Evolutionary conservation across 2,888 invertebrate genomes (phyloP).

Genomic region (Athalia circularis): DNA sequence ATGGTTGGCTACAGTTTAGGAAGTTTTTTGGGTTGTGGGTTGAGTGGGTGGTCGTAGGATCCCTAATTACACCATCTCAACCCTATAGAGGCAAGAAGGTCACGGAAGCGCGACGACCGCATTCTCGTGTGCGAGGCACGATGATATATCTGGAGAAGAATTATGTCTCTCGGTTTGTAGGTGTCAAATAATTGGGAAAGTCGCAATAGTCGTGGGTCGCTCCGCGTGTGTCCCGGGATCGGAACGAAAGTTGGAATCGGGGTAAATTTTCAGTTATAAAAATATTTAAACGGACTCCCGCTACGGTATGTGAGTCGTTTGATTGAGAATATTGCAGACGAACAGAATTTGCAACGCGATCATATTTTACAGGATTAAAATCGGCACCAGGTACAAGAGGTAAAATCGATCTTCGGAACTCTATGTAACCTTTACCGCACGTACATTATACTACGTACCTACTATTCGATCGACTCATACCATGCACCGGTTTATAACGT

Average conservation of each 20-base stretch:
- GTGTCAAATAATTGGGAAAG: not conserved
- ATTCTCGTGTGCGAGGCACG: not conserved
- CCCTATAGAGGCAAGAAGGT: not conserved
- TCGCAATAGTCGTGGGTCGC: not conserved
- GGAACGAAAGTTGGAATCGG: no score
- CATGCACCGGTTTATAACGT: not conserved
- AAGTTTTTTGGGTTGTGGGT: not conserved
- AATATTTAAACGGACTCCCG: no score
- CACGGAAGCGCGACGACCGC: not conserved
- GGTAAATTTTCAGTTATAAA: no score
- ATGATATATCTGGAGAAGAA: not conserved
- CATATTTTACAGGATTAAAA: slow-evolving; percentile 42
- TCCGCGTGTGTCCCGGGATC: no score
- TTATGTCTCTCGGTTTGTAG: not conserved
- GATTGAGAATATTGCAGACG: not conserved
- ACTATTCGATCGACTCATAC: slow-evolving; percentile 33
- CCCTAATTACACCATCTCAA: not conserved
- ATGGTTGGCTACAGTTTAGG: not conserved
- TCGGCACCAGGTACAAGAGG: slow-evolving; percentile 42
- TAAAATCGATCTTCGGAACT: slow-evolving; percentile 38
- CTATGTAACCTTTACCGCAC: not conserved
- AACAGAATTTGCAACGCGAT: slow-evolving; percentile 29
- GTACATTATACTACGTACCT: not conserved
- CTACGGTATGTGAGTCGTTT: no score
- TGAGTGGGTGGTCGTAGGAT: not conserved